Evolutionary conservation across 2,797 vertebrate species (phyloP).

Genomic region (Neosilurus mollespiculum): DNA sequence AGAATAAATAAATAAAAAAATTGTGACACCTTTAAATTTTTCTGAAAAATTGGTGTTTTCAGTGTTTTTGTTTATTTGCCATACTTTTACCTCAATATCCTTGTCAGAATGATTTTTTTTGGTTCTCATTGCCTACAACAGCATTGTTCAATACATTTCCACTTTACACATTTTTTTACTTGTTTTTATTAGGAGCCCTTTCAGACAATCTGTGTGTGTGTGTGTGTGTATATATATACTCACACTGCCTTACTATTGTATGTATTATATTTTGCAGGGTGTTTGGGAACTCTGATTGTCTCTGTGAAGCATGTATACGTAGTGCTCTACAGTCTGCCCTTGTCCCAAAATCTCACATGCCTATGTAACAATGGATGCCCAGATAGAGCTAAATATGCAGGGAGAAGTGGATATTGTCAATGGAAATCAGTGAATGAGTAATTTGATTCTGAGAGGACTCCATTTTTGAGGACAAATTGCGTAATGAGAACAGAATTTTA

Average conservation of each 20-base stretch:
- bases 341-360: background rate
- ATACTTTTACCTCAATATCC: too few relatives aligned
- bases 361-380: background rate
- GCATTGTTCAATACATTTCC: too few relatives aligned
- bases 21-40: too few relatives aligned
- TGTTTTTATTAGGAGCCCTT: too few relatives aligned
- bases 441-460: background rate
- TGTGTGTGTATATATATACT: too few relatives aligned
- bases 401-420: conserved; percentile 35
- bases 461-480: conserved; percentile 42
- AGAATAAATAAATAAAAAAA: too few relatives aligned
- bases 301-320: background rate
- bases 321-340: background rate
- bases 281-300: conserved; percentile 8
- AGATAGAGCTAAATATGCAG: conserved; percentile 4
- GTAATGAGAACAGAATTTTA: conserved; percentile 41
- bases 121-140: too few relatives aligned
- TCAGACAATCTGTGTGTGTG: too few relatives aligned
- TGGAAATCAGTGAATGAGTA: conserved; percentile 14
- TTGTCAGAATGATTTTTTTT: too few relatives aligned
- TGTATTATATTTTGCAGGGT: background rate
- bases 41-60: too few relatives aligned
- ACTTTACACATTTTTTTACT: too few relatives aligned
- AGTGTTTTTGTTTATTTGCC: too few relatives aligned
- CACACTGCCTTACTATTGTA: conserved; percentile 26